Base-by-base conservation (phyloP, 2,888 invertebrate species). In the Lissonota sp. region DNA sequence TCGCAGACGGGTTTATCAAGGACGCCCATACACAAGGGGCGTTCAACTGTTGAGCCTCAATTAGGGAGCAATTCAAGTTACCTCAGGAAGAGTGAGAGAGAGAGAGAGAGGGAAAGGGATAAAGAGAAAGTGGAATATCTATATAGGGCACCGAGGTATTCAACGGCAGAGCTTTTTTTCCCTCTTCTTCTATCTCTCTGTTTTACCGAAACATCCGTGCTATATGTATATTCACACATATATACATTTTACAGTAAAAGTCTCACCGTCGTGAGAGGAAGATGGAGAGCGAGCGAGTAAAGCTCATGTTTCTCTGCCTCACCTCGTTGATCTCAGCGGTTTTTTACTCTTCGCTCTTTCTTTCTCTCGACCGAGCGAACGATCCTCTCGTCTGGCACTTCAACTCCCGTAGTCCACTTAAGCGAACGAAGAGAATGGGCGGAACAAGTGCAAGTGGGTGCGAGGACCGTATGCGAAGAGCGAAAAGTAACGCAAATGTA, bases 41-140 rank as follows among this genome's bases (percentile, higher is more conserved):
- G 70, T 81, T 81, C 78, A 78, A 74, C 81, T 78, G 81, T 81
- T 81, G 81, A 78, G 74, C 81, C 70, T 78, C 81, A 78, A 81
- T 81, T 81, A 81, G 78, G 66, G 71, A 78, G 78, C 71, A 81
- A 81, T 81, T 81, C 71, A 74, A 71, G 74, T 74, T 74, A 62
- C 49, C 74, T 81, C 74, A 64, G 5, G 16, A 60, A 78, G 74
- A 81, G 70, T 70, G 46, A 73, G 67, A 37, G 40, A 69, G 62
- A 58, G 46, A 10, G 63, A 64, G 16, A 26, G 0, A 49, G 70
- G 5, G 58, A n/a, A 5, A 57, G 26, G 1, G 39, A 39, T 10
- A 5, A 0, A 8, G 67, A n/a, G 44, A 26, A 12, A 40, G 51
- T 4, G 66, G 49, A 57, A 73, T 64, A 66, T 12, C 53, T 74